A percentile compares a stretch with the other conserved stretches of the same genome.
Conservation (phyloP, 2,113 vertebrate genomes). For the Brevimyrus niger region DNA sequence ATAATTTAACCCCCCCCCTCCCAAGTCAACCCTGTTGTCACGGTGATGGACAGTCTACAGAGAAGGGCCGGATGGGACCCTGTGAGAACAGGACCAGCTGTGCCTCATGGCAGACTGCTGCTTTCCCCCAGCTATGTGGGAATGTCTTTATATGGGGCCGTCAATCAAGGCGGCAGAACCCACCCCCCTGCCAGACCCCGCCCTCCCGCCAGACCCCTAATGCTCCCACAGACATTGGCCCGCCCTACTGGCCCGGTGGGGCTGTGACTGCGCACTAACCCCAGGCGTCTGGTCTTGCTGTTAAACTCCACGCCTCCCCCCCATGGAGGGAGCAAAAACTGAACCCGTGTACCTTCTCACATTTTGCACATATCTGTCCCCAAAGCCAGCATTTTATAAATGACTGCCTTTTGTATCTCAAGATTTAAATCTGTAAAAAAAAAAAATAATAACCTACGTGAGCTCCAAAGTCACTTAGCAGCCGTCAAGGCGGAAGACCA, state of each 20-base stretch:
- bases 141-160: slow-evolving; percentile 45
- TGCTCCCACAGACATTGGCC: background rate
- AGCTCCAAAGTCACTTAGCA: background rate
- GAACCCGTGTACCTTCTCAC: background rate
- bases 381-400: background rate
- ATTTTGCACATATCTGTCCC: background rate
- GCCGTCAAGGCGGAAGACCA: background rate
- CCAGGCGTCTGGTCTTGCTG: background rate
- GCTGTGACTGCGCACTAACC: background rate
- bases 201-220: background rate
- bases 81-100: slow-evolving; percentile 60
- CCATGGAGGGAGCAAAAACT: background rate
- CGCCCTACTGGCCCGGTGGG: background rate
- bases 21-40: slow-evolving; percentile 16
- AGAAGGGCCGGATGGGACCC: slow-evolving; percentile 12
- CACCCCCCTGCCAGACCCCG: slow-evolving; percentile 12
- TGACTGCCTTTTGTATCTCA: background rate
- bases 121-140: slow-evolving; percentile 35
- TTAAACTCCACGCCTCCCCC: slow-evolving; percentile 19
- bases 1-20: slow-evolving; percentile 40
- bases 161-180: background rate
- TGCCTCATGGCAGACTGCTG: slow-evolving; percentile 50
- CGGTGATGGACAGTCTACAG: slow-evolving; percentile 43
- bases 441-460: no score
- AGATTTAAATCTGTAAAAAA: background rate